These are phyloP conservation scores for Cheilosia scutellata DNA, from an alignment of 2,888 invertebrate genomes.

Conservation along the genomic window DNA sequence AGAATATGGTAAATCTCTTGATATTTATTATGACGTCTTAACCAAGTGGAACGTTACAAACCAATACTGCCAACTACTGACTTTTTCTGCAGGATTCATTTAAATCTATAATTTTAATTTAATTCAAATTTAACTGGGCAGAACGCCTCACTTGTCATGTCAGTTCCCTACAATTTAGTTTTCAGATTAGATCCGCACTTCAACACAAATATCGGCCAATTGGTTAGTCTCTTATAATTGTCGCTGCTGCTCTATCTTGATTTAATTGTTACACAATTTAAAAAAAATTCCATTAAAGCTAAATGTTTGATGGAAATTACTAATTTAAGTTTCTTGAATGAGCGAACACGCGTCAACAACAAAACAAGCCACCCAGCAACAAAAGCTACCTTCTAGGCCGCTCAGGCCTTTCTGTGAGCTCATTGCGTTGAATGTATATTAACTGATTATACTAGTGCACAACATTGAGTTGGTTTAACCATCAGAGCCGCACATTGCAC, in stretches of 20 bases:
- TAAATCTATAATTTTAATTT: too few species aligned
- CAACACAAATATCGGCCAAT: background rate
- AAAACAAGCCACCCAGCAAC: constrained; percentile 3
- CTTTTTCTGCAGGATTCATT: too few species aligned
- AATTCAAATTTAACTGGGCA: too few species aligned
- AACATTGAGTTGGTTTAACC: constrained; percentile 30
- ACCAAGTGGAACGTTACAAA: too few species aligned
- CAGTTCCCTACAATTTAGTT: background rate
- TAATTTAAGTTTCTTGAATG: constrained; percentile 15
- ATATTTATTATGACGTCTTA: too few species aligned
- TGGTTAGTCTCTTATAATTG: constrained; percentile 3
- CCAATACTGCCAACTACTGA: too few species aligned
- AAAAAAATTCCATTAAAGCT: constrained; percentile 42
- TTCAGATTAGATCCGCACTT: background rate
- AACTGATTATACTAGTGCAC: constrained; percentile 57
- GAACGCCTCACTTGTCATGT: background rate
- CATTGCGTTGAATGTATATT: constrained; percentile 66
- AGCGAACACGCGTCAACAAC: constrained; percentile 19
- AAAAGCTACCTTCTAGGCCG: constrained; percentile 53
- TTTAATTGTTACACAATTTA: constrained; percentile 35
- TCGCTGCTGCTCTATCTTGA: background rate
- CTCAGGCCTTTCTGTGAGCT: constrained; percentile 39
- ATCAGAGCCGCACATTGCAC: background rate
- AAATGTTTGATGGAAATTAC: constrained; percentile 41
- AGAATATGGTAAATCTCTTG: too few species aligned